These are phyloP conservation scores for Alexandromys fortis DNA, from an alignment of 2,113 vertebrate genomes.

Conservation along the genomic window DNA sequence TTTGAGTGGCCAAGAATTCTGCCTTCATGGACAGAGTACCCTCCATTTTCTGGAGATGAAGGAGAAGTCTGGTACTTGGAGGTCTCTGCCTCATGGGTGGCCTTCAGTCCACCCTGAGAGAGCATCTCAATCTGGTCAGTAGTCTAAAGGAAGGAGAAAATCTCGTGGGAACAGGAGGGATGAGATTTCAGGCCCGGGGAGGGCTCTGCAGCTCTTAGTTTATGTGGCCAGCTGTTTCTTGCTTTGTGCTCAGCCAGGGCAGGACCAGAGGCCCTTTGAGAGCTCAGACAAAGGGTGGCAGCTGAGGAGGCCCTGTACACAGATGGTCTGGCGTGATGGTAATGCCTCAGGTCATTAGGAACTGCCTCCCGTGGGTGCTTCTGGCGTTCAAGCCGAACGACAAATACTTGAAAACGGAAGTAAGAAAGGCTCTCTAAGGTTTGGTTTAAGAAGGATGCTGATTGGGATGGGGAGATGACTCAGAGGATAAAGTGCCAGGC, in stretches of 20 bases:
- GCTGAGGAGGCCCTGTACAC: background rate
- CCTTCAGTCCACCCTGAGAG: background rate
- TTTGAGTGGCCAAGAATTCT: background rate
- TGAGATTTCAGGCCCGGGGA: background rate
- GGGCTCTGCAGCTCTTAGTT: background rate
- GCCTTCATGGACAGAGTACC: background rate
- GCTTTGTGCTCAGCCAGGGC: background rate
- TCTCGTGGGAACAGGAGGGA: background rate
- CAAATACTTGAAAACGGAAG: background rate
- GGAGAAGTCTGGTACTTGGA: background rate
- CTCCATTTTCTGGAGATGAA: background rate
- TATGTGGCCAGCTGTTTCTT: background rate
- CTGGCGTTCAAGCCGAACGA: background rate
- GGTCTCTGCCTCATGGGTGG: background rate
- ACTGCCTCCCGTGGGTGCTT: background rate
- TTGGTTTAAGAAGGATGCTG: background rate
- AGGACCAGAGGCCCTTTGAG: background rate
- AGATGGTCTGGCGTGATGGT: accelerated
- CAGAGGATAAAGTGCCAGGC: background rate
- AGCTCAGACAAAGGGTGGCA: background rate
- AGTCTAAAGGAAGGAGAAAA: background rate
- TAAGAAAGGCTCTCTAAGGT: accelerated
- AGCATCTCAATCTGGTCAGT: background rate
- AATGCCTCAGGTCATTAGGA: accelerated
- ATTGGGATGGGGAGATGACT: background rate